Conservation (phyloP, 1,140 invertebrate genomes). For the Paraescarpia echinospica region DNA sequence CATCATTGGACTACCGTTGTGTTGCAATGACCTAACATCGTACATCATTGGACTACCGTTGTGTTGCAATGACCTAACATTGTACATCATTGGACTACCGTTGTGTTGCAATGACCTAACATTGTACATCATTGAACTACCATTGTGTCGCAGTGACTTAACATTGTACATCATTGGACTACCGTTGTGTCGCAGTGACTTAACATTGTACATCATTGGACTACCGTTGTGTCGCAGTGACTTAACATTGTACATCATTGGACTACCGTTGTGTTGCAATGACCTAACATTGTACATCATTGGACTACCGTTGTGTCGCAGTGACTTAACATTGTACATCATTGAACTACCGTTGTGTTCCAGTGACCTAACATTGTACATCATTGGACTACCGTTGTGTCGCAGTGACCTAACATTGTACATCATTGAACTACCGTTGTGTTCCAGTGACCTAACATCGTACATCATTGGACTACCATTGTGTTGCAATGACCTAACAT, state of each 20-base stretch:
- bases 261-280: constrained; percentile 63
- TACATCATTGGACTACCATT: background rate
- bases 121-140: background rate
- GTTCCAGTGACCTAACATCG: constrained; percentile 73
- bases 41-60: background rate
- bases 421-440: background rate
- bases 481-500: constrained; percentile 73
- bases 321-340: constrained; percentile 66
- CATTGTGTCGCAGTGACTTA: constrained; percentile 73
- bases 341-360: constrained; percentile 41
- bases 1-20: background rate
- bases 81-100: background rate
- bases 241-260: background rate
- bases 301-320: constrained; percentile 57
- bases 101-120: constrained; percentile 73
- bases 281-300: constrained; percentile 62
- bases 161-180: background rate
- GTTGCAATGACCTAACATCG: constrained; percentile 73
- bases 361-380: constrained; percentile 70
- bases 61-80: constrained; percentile 73
- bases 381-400: background rate
- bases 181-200: constrained; percentile 72
- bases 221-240: constrained; percentile 70
- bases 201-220: background rate
- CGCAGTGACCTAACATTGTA: constrained; percentile 73